A percentile compares a stretch with the other conserved stretches of the same genome.
These are phyloP conservation scores for Osmoderma eremita DNA, from an alignment of 2,888 invertebrate species.

Conservation along the genomic window DNA sequence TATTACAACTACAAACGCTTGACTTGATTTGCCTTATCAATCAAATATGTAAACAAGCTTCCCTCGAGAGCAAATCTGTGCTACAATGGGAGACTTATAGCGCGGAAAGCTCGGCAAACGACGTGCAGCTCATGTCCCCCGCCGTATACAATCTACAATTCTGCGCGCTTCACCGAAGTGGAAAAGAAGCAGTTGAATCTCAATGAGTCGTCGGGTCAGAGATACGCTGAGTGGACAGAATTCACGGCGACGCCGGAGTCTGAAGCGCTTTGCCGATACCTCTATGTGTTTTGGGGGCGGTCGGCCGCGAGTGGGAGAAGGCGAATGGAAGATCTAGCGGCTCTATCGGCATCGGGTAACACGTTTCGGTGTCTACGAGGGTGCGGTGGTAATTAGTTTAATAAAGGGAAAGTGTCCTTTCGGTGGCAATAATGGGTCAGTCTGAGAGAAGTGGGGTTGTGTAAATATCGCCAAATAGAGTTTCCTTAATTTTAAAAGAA, in stretches of 20 bases:
- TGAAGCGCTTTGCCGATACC: conserved; percentile 31
- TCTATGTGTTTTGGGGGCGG: not conserved
- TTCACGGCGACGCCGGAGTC: conserved; percentile 42
- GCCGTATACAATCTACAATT: conserved; percentile 27
- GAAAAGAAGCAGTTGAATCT: conserved; percentile 45
- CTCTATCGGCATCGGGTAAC: conserved; percentile 1
- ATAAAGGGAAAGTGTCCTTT: not conserved
- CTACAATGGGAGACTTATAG: not conserved
- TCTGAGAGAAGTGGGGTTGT: too few relatives aligned
- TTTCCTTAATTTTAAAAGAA: too few relatives aligned
- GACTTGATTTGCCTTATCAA: conserved; percentile 1
- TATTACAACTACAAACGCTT: too few relatives aligned
- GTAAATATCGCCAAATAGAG: too few relatives aligned
- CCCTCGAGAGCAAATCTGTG: not conserved
- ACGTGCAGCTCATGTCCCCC: conserved; percentile 10
- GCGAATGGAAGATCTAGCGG: not conserved
- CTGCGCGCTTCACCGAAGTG: conserved; percentile 34
- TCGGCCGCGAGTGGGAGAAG: too few relatives aligned
- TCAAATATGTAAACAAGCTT: conserved; percentile 17
- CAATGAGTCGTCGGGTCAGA: conserved; percentile 46
- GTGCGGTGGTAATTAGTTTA: not conserved
- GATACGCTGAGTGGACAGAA: conserved; percentile 48
- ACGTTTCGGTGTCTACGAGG: not conserved
- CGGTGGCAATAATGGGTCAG: too few relatives aligned
- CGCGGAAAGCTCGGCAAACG: conserved; percentile 11